A percentile compares a stretch with the other conserved stretches of the same genome.
phyloP scores from a whole-genome alignment of 2,113 vertebrate genomes.

The Coracopsis vasa region DNA sequence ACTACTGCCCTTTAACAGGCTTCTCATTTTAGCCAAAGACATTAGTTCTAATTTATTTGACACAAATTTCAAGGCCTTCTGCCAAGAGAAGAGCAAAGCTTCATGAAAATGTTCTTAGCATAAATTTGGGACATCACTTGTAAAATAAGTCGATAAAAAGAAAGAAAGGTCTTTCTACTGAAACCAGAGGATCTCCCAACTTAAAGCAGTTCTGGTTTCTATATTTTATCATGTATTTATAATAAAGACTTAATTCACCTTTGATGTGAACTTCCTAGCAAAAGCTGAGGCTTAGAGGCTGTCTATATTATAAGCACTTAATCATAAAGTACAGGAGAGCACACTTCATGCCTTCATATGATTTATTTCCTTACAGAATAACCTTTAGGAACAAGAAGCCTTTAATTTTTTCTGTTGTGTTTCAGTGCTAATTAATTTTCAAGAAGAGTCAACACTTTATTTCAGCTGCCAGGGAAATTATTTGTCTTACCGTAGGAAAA shows the following conservation, averaged over 20 bases:
- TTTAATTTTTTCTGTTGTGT: slow-evolving; percentile 52
- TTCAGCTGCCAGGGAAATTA: background rate
- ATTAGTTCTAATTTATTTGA: slow-evolving; percentile 74
- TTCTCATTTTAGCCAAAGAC: slow-evolving; percentile 52
- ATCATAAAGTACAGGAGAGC: slow-evolving; percentile 45
- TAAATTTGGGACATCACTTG: slow-evolving; percentile 43
- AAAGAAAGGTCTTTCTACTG: slow-evolving; percentile 26
- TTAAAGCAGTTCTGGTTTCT: slow-evolving; percentile 32
- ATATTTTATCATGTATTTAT: slow-evolving; percentile 39
- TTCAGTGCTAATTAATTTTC: slow-evolving; percentile 60
- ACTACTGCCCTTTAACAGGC: slow-evolving; percentile 72
- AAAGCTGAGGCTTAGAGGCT: slow-evolving; percentile 48
- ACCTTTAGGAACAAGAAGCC: slow-evolving; percentile 58
- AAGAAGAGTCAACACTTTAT: slow-evolving; percentile 45
- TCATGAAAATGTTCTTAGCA: slow-evolving; percentile 53
- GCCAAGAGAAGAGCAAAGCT: slow-evolving; percentile 56
- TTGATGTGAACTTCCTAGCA: slow-evolving; percentile 58
- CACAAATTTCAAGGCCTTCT: slow-evolving; percentile 73
- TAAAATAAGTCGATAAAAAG: slow-evolving; percentile 27
- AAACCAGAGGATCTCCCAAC: slow-evolving; percentile 22
- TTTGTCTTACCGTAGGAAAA: background rate
- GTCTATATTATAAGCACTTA: slow-evolving; percentile 14
- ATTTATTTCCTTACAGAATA: slow-evolving; percentile 51
- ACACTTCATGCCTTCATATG: background rate
- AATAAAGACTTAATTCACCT: slow-evolving; percentile 49